These are phyloP conservation scores for Hoplostethus atlanticus DNA, from an alignment of 2,797 vertebrate genomes.

Conservation along the genomic window DNA sequence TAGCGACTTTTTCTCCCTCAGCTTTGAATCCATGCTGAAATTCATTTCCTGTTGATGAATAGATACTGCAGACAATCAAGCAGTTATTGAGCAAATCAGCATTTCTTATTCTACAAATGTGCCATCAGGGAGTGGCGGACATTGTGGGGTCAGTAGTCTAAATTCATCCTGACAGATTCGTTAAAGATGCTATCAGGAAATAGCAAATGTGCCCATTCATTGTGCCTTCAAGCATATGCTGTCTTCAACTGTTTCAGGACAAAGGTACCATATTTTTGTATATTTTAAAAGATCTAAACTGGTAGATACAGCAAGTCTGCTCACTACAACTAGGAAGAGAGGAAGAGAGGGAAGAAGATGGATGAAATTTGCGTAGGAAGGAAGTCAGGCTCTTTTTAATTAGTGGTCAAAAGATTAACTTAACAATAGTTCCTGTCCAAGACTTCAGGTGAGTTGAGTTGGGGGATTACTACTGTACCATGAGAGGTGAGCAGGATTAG, in stretches of 20 bases:
- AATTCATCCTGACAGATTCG: conserved; percentile 32
- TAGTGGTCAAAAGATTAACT: no score
- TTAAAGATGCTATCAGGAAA: conserved; percentile 5
- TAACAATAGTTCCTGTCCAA: no score
- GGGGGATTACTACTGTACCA: no score
- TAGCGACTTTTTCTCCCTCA: conserved; percentile 10
- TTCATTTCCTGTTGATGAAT: conserved; percentile 3
- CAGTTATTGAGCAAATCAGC: conserved; percentile 8
- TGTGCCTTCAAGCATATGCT: conserved; percentile 23
- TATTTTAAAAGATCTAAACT: no score
- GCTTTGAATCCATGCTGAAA: conserved; percentile 29
- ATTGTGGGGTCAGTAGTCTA: conserved; percentile 2
- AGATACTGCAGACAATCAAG: conserved; percentile 5
- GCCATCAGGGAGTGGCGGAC: conserved; percentile 15
- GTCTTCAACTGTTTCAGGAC: conserved; percentile 15
- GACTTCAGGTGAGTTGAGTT: no score
- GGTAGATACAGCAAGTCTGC: background rate
- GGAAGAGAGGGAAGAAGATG: background rate
- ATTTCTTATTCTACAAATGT: conserved; percentile 18
- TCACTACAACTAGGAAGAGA: conserved; percentile 1
- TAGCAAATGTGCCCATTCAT: conserved; percentile 19
- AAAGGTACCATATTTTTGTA: conserved; percentile 10
- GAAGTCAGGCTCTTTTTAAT: no score
- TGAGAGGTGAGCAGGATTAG: no score
- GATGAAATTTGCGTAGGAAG: no score